Evolutionary conservation across 2,113 vertebrate genomes (phyloP).

Genomic region (Arenaria interpres): DNA sequence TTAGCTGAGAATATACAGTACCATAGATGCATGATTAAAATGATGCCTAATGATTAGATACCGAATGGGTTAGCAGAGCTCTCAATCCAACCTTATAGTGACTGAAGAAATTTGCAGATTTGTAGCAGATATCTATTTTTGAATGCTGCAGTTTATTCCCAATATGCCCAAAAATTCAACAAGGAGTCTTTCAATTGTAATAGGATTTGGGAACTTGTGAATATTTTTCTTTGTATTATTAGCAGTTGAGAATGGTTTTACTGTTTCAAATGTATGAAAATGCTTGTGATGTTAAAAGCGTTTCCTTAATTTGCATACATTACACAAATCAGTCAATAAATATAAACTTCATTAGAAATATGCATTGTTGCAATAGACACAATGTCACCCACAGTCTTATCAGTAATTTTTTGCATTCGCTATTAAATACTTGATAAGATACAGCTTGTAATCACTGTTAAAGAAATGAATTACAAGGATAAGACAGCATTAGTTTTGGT

Average conservation of each 20-base stretch:
- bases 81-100: not conserved
- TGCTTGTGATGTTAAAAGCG: not conserved
- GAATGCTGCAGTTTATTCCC: not conserved
- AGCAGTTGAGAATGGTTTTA: not conserved
- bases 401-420: constrained; percentile 26
- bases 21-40: not conserved
- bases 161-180: not conserved
- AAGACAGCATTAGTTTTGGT: constrained; percentile 51
- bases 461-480: constrained; percentile 51
- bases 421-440: constrained; percentile 28
- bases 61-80: not conserved
- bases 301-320: not conserved
- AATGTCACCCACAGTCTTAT: not conserved
- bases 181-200: not conserved
- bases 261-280: not conserved
- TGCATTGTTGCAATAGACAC: not conserved
- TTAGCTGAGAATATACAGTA: not conserved
- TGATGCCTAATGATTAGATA: not conserved
- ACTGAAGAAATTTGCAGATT: not conserved
- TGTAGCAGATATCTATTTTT: not conserved
- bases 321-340: not conserved
- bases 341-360: not conserved
- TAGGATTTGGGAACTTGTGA: not conserved
- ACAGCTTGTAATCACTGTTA: constrained; percentile 36
- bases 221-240: not conserved